These are phyloP conservation scores for Felis chaus DNA, from an alignment of 2,113 vertebrate genomes.

Conservation along the genomic window DNA sequence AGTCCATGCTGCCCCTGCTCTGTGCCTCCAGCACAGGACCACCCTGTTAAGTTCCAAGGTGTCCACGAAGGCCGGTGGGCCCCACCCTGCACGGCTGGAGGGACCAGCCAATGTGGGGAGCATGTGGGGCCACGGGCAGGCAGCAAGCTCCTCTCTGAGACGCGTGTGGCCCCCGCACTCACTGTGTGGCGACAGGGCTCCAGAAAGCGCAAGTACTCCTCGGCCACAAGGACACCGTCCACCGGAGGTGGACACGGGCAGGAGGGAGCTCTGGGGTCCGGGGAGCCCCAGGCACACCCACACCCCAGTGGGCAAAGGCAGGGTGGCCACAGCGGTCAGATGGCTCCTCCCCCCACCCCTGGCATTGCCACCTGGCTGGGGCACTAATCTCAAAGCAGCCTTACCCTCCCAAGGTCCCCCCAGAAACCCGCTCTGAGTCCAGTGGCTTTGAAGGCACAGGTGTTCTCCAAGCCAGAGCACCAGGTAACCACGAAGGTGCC, in stretches of 20 bases:
- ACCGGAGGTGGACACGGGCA: fast-evolving
- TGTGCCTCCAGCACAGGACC: too few species aligned
- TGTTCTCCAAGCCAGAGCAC: not conserved
- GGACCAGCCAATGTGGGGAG: fast-evolving
- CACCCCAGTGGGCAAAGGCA: fast-evolving
- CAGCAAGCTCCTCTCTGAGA: not conserved
- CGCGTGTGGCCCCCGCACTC: not conserved
- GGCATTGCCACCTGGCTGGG: fast-evolving
- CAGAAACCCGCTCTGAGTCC: not conserved
- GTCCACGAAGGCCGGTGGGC: fast-evolving
- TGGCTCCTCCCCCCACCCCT: fast-evolving
- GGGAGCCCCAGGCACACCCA: not conserved
- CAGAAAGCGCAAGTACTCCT: too few species aligned
- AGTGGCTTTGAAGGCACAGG: not conserved
- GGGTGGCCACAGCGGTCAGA: fast-evolving
- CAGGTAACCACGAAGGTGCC: fast-evolving
- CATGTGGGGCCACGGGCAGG: not conserved
- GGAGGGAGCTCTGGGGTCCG: not conserved
- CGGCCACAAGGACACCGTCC: not conserved
- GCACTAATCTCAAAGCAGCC: not conserved
- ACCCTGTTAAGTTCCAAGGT: too few species aligned
- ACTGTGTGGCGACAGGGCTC: not conserved
- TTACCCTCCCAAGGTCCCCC: not conserved
- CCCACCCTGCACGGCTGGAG: fast-evolving
- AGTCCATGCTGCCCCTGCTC: not conserved